Conservation (phyloP, 2,888 invertebrate genomes). For the Melanostoma mellinum region DNA sequence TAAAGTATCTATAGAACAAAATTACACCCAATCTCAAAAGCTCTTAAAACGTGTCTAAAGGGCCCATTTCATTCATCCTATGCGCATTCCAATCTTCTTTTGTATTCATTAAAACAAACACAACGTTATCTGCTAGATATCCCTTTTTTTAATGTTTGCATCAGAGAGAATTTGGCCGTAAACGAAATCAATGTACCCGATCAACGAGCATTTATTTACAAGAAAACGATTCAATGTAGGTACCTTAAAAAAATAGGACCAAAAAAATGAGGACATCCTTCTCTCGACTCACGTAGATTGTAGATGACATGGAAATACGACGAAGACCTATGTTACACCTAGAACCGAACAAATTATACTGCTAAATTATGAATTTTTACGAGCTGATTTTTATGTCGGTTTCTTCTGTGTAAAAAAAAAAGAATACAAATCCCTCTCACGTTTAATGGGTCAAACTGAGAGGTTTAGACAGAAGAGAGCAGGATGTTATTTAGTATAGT, state of each 20-base stretch:
- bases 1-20: too few species aligned
- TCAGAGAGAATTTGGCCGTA: conserved; percentile 58
- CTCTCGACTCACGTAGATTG: conserved; percentile 29
- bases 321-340: conserved; percentile 12
- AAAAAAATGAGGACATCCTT: conserved; percentile 33
- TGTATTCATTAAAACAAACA: conserved; percentile 31
- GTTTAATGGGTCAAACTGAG: conserved; percentile 46
- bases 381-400: conserved; percentile 38
- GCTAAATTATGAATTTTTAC: conserved; percentile 69
- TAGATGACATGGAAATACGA: conserved; percentile 35
- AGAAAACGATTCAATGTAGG: background rate
- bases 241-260: background rate
- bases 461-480: background rate
- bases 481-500: conserved; percentile 2
- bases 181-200: conserved; percentile 67
- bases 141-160: conserved; percentile 27
- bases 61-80: background rate
- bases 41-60: background rate
- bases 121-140: conserved; percentile 29
- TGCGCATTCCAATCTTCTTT: conserved; percentile 17
- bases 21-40: too few species aligned
- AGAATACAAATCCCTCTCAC: conserved; percentile 26
- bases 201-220: conserved; percentile 53
- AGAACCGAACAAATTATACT: conserved; percentile 49
- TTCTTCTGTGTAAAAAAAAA: background rate